Percentiles rank a stretch among this genome's conserved stretches.
These are phyloP conservation scores for Paramuricea clavata DNA, from an alignment of 92 coral and sea anemone species.

Conservation along the genomic window DNA sequence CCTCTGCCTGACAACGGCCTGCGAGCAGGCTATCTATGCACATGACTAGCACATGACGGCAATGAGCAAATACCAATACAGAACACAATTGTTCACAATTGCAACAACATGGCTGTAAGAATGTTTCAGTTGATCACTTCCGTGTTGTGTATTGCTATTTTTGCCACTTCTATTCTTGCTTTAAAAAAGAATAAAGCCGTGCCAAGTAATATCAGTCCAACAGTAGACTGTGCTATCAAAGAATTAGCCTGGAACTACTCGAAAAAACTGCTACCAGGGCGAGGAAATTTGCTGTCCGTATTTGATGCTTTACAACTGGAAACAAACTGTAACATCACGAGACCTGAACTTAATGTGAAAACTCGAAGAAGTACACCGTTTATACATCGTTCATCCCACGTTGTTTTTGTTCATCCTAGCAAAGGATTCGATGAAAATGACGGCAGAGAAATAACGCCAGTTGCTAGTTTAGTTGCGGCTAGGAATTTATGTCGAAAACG, in stretches of 20 bases:
- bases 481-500: conserved; percentile 39
- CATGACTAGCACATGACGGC: no score
- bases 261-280: conserved; percentile 29
- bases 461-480: conserved; percentile 37
- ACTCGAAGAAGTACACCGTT: not conserved
- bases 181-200: not conserved
- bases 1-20: no score
- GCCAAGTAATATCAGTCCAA: conserved; percentile 22
- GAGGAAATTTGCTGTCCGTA: conserved; percentile 27
- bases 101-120: not conserved
- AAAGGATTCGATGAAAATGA: conserved; percentile 28
- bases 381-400: conserved; percentile 14
- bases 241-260: conserved; percentile 54
- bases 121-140: not conserved
- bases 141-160: conserved; percentile 1
- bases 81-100: not conserved
- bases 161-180: not conserved
- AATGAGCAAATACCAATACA: not conserved
- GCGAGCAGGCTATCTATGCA: no score
- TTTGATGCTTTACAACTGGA: conserved; percentile 43
- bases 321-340: conserved; percentile 31
- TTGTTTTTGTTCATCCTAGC: conserved; percentile 42
- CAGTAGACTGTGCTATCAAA: conserved; percentile 41
- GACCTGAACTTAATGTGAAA: conserved; percentile 9
- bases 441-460: conserved; percentile 34